Conservation (phyloP, 2,113 vertebrate species). For the Struthio camelus region DNA sequence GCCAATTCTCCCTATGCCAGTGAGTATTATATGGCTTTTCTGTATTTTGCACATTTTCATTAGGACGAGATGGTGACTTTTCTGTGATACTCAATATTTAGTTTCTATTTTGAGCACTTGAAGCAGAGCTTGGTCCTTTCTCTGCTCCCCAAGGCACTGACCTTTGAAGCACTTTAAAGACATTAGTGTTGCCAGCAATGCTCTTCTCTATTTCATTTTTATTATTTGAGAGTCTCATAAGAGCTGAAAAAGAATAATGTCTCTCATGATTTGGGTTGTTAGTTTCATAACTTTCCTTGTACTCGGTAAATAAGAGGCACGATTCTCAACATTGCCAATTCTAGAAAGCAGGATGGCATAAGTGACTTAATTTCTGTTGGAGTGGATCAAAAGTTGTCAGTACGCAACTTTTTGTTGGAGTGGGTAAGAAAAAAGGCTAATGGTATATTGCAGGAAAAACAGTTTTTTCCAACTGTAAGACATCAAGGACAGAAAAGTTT, state of each 20-base stretch:
- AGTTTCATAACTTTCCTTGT: neutral
- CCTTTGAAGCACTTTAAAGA: neutral
- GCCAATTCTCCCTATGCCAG: constrained; percentile 99
- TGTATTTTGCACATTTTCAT: neutral
- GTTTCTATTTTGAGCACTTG: neutral
- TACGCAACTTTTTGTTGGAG: neutral
- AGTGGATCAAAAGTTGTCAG: neutral
- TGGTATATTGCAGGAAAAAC: neutral
- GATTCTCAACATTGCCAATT: neutral
- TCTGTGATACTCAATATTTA: neutral
- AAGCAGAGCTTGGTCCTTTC: neutral
- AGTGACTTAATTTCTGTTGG: neutral
- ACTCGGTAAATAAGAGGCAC: neutral
- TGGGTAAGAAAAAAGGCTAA: neutral
- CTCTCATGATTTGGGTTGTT: neutral
- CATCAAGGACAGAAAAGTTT: neutral
- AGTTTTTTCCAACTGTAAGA: neutral
- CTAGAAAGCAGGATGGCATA: neutral
- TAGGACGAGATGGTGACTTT: neutral
- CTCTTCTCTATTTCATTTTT: neutral
- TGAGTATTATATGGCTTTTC: constrained; percentile 76
- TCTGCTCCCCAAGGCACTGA: neutral
- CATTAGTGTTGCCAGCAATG: neutral
- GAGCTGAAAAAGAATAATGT: neutral
- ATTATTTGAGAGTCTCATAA: neutral